These are phyloP conservation scores for Heloderma charlesbogerti DNA, from an alignment of 2,113 vertebrate genomes.

Conservation along the genomic window DNA sequence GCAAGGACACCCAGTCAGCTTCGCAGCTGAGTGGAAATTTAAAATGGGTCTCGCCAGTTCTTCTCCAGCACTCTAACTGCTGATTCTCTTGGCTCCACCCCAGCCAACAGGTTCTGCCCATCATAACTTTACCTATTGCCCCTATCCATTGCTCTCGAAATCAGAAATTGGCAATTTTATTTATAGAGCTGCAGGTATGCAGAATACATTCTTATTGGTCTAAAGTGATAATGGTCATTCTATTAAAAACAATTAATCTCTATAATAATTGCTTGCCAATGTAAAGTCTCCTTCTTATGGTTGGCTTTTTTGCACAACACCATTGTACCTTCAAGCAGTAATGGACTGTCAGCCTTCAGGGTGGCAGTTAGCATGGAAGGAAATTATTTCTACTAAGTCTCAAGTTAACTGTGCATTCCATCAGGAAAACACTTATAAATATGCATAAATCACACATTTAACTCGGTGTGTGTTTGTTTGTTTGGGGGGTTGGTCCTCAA, in stretches of 20 bases:
- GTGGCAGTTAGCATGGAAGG: slow-evolving; percentile 7
- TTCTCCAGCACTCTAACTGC: too few species aligned
- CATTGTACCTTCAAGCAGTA: neutral
- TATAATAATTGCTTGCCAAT: slow-evolving; percentile 21
- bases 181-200: slow-evolving; percentile 17
- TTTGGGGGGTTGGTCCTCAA: neutral
- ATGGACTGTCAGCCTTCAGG: neutral
- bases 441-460: neutral
- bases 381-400: slow-evolving; percentile 24
- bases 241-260: slow-evolving; percentile 1
- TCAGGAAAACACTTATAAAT: neutral
- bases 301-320: neutral
- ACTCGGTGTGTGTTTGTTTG: neutral
- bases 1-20: too few species aligned
- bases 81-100: neutral
- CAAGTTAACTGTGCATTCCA: neutral
- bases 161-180: neutral
- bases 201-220: neutral
- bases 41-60: too few species aligned
- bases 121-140: neutral
- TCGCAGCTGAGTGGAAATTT: too few species aligned
- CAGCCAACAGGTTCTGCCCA: neutral
- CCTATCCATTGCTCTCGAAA: slow-evolving; percentile 15
- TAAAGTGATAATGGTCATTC: slow-evolving; percentile 14
- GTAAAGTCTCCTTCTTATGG: neutral